Base-by-base conservation (phyloP, 2,888 invertebrate species). In the Calliphora vomitoria region DNA sequence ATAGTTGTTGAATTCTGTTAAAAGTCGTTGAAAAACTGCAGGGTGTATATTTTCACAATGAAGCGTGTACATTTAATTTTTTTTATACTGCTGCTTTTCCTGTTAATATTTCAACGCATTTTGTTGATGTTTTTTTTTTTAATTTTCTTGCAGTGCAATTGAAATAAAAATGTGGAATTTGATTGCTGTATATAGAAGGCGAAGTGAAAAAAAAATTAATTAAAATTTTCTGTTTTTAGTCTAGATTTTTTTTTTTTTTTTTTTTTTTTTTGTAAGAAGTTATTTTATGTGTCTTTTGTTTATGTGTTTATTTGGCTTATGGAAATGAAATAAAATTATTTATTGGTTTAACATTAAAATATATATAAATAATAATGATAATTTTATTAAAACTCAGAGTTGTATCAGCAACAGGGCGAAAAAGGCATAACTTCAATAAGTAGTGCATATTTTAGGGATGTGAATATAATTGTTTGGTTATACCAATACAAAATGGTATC, bases 1-100 rank as follows among this genome's bases (percentile, higher is more conserved):
- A 66, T 66, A 44, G 15, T 66, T 66, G 66, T 66, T 66, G 41
- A 20, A 8, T 44, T 20, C 20, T 66, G 20, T 6, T n/a, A 44
- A 41, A 47, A 58, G 31, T 31, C 31, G 11, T 62, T 58, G 66
- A 44, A 44, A 74, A 62, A 35, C 71, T 8, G 71, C 71, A 35
- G 53, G 55, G 71, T 38, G 60, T 35, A 31, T 35, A 15, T 60
- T 31, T 15, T 15, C 13, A 60, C 35, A 35, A 35, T 35, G 13
- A 60, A 60, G 15, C 13, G 5, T 20, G 8, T 10, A 13, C 4
- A 58, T 4, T 6, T 50, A 6, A n/a, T 3, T 55, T 55, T 55
- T 10, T 55, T 55, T 55, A 3, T 44, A 13, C 44, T 44, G 44
- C 18, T 31, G 8, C 8, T 35, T 35, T 60, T 60, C n/a, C 60